Base-by-base conservation (phyloP, 2,888 invertebrate genomes). In the Dioctria rufipes region DNA sequence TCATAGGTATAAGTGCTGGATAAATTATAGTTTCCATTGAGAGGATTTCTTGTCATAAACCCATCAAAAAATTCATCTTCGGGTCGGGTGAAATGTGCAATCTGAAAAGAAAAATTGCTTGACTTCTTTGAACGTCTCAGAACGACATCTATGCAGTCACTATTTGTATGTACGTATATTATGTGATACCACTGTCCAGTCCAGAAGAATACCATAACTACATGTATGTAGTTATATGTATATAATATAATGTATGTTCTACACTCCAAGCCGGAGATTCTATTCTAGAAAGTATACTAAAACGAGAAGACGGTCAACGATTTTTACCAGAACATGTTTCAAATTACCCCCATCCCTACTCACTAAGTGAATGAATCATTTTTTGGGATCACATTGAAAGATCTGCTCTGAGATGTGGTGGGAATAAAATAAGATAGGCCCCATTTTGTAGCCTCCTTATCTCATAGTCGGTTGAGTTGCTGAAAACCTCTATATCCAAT, bases 301-400 rank as follows among this genome's bases (percentile, higher is more conserved):
- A 25, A 25, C 46, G 46, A 6, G 46, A 11, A 39, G 60, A 6
- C 73, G 60, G 73, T 73, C 73, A 40, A 73, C 40, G 37, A 40
- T 2, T 60, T 25, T 42, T 60, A 58, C 58, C 54, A 11, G 58
- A 39, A 40, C 58, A 58, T 9, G 58, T 13, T 13, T 25, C 42
- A 58, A 73, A 73, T 58, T 73, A 51, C 69, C 69, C 37, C 69
- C 49, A 51, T 69, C 11, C 42, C 42, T 4, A 4, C 37, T 37
- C n/a, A 51, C 73, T 73, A 73, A 73, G 58, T 73, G 60, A 73
- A 73, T 73, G 73, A 73, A 73, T 73, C 73, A 73, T 73, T 73
- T 58, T 60, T 73, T 54, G 73, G 73, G 73, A 73, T 73, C 73
- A 73, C 73, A 73, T 73, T 73, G 58, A 73, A 73, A 60, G 43